phyloP scores from a whole-genome alignment of 2,113 vertebrate species.

The Helogale parvula region DNA sequence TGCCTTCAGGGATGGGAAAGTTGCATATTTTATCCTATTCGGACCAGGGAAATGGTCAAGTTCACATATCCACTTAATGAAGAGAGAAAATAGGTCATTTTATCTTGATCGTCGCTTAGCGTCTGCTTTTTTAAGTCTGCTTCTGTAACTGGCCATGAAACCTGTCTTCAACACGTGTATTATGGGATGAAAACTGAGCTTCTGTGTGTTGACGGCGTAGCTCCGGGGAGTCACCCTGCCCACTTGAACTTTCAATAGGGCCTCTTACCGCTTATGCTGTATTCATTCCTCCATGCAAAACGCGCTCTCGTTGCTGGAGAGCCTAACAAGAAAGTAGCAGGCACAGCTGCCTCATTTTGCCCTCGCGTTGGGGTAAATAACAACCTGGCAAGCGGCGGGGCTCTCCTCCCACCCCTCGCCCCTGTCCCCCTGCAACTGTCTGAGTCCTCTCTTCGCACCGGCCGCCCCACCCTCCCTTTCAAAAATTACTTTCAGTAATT shows the following conservation, averaged over 20 bases:
- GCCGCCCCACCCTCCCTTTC: conserved; percentile 66
- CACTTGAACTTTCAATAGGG: conserved; percentile 74
- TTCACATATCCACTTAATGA: not conserved
- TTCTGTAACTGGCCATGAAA: conserved; percentile 34
- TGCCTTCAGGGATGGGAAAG: not conserved
- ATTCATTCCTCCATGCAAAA: conserved; percentile 33
- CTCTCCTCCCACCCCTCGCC: conserved; percentile 24
- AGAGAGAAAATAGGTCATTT: conserved; percentile 52
- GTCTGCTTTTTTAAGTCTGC: not conserved
- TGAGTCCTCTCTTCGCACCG: not conserved
- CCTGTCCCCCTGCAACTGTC: conserved; percentile 38
- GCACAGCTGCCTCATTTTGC: not conserved
- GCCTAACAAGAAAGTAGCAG: conserved; percentile 41
- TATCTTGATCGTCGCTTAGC: not conserved
- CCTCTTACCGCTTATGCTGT: not conserved
- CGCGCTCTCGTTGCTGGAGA: not conserved
- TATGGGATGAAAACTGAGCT: conserved; percentile 46
- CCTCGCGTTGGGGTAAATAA: not conserved
- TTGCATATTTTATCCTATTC: not conserved
- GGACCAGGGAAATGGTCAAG: not conserved
- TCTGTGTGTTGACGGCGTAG: conserved; percentile 26
- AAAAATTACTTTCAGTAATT: conserved; percentile 78
- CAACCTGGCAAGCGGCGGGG: not conserved
- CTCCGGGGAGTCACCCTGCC: conserved; percentile 46
- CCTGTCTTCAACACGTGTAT: conserved; percentile 39